phyloP scores from a whole-genome alignment of 2,888 invertebrate species.

The Homarus gammarus region DNA sequence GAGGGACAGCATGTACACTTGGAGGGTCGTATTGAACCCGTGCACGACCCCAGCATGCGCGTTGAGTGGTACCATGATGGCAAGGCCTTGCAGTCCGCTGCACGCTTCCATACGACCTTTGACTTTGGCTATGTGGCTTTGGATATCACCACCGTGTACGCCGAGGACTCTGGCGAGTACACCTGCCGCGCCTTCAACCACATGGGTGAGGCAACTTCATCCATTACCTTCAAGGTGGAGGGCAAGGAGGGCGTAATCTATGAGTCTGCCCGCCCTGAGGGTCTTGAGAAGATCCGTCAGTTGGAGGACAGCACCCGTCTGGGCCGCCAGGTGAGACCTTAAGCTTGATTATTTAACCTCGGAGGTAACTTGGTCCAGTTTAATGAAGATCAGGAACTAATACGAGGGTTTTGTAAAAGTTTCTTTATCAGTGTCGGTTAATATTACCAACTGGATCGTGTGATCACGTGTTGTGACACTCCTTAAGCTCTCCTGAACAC shows the following conservation, averaged over 20 bases:
- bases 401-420: too few species aligned
- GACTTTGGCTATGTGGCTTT: conserved; percentile 98
- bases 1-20: conserved; percentile 97
- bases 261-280: conserved; percentile 96
- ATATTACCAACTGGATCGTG: too few species aligned
- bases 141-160: conserved; percentile 94
- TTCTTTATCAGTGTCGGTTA: too few species aligned
- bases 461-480: too few species aligned
- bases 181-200: conserved; percentile 95
- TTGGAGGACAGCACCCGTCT: conserved; percentile 86
- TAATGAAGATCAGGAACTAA: too few species aligned
- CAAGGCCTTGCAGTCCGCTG: conserved; percentile 92
- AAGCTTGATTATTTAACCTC: too few species aligned
- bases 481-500: too few species aligned
- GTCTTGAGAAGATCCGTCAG: conserved; percentile 93
- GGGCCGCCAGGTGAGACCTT: conserved; percentile 36
- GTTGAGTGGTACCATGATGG: conserved; percentile 96
- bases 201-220: conserved; percentile 91
- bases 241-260: conserved; percentile 87
- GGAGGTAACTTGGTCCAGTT: too few species aligned
- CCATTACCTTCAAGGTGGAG: conserved; percentile 89
- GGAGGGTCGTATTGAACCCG: conserved; percentile 93
- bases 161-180: conserved; percentile 97
- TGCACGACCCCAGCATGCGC: conserved; percentile 92
- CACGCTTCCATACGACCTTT: conserved; percentile 95